Conservation (phyloP, 2,797 vertebrate genomes). For the Karalla daura region DNA sequence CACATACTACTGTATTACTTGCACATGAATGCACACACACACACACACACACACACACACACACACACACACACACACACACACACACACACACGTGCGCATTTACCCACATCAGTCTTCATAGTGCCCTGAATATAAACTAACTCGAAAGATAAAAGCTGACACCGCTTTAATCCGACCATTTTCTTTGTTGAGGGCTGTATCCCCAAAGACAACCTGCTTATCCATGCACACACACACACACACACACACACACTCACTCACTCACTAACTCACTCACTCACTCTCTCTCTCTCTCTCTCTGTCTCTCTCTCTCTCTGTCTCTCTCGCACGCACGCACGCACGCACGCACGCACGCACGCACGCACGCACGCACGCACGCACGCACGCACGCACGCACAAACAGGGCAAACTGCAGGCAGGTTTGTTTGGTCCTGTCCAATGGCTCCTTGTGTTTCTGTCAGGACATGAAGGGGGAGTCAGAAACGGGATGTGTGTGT, state of each 20-base stretch:
- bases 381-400: no score
- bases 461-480: no score
- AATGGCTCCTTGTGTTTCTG: no score
- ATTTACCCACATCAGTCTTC: neutral
- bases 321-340: no score
- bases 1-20: neutral
- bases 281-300: neutral
- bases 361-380: no score
- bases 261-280: no score
- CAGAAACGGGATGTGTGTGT: neutral
- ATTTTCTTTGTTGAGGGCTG: conserved; percentile 14
- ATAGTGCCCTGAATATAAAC: neutral
- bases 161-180: conserved; percentile 11
- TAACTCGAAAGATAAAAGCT: conserved; percentile 38
- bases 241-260: neutral
- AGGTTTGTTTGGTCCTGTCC: no score
- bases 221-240: conserved; percentile 21
- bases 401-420: no score
- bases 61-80: conserved; percentile 3
- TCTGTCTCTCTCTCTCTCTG: no score
- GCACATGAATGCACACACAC: neutral
- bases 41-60: conserved; percentile 4
- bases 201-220: neutral
- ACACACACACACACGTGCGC: conserved; percentile 4
- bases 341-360: no score